Conservation (phyloP, 2,888 invertebrate species). For the Orgyia antiqua region DNA sequence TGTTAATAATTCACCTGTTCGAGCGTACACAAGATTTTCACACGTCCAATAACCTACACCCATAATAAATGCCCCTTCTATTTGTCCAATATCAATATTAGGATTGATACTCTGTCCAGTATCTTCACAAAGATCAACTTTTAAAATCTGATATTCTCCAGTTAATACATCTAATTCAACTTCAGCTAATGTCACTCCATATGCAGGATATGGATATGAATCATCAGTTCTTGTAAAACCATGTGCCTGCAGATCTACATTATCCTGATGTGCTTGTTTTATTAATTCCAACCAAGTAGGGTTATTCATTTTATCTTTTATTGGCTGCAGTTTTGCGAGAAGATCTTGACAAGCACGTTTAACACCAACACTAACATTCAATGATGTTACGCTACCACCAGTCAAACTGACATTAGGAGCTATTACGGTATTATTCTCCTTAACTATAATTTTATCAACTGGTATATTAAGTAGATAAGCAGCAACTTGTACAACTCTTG, state of each 20-base stretch:
- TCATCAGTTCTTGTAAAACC: slow-evolving; percentile 78
- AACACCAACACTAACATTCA: slow-evolving; percentile 41
- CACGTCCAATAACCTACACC: slow-evolving; percentile 85
- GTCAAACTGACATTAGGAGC: slow-evolving; percentile 16
- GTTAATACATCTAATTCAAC: slow-evolving; percentile 77
- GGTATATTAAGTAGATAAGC: slow-evolving; percentile 17
- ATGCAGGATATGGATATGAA: slow-evolving; percentile 6
- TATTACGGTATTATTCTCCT: slow-evolving; percentile 19
- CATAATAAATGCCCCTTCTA: slow-evolving; percentile 88
- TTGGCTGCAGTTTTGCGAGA: slow-evolving; percentile 42
- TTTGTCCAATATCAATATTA: slow-evolving; percentile 71
- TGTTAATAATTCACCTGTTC: slow-evolving; percentile 82
- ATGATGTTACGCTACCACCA: slow-evolving; percentile 40
- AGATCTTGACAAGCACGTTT: slow-evolving; percentile 35
- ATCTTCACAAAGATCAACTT: slow-evolving; percentile 85
- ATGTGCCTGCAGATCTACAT: slow-evolving; percentile 79
- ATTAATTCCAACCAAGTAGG: slow-evolving; percentile 78
- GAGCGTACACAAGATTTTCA: slow-evolving; percentile 82
- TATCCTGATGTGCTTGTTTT: slow-evolving; percentile 61
- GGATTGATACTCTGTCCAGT: slow-evolving; percentile 84
- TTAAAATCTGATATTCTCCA: slow-evolving; percentile 81
- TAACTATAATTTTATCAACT: slow-evolving; percentile 18
- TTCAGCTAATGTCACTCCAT: slow-evolving; percentile 17
- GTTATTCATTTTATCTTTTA: slow-evolving; percentile 62
- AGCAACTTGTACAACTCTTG: slow-evolving; percentile 83